Percentiles rank a stretch among this genome's conserved stretches.
Evolutionary conservation across 2,888 invertebrate genomes (phyloP).

Genomic region (Pinctada fucata): DNA sequence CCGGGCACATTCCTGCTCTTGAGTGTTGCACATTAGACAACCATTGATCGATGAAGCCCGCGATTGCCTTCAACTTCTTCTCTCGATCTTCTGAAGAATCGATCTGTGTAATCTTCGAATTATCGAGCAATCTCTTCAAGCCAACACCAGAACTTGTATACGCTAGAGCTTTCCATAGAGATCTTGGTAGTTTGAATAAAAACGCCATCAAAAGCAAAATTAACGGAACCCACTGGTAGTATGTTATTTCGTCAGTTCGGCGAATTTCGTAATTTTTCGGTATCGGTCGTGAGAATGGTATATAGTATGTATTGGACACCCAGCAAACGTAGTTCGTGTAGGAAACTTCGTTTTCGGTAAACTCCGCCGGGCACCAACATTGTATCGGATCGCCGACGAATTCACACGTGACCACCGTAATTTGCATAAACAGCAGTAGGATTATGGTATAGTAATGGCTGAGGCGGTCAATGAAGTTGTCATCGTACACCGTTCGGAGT

Average conservation of each 20-base stretch:
- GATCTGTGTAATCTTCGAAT: constrained; percentile 57
- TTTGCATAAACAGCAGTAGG: constrained; percentile 28
- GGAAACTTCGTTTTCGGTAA: constrained; percentile 43
- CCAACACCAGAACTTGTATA: constrained; percentile 33
- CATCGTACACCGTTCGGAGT: constrained; percentile 27
- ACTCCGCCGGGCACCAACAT: constrained; percentile 55
- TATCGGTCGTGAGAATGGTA: constrained; percentile 58
- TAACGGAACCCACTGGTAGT: constrained; percentile 65
- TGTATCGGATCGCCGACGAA: constrained; percentile 54
- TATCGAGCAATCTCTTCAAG: constrained; percentile 34
- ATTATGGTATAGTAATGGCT: constrained; percentile 41
- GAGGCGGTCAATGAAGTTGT: constrained; percentile 37
- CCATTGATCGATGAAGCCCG: constrained; percentile 56
- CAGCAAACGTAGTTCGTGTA: constrained; percentile 52
- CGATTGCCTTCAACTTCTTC: constrained; percentile 55
- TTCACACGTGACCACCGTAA: constrained; percentile 36
- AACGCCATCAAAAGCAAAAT: constrained; percentile 61
- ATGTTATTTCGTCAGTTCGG: constrained; percentile 55
- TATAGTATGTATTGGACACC: constrained; percentile 66
- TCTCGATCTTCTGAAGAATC: constrained; percentile 58
- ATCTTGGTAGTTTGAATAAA: constrained; percentile 61
- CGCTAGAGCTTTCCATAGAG: constrained; percentile 54
- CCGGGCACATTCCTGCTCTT: constrained; percentile 27
- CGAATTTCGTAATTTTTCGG: constrained; percentile 53
- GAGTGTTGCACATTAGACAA: constrained; percentile 3